Evolutionary conservation across 2,113 vertebrate species (phyloP), one percentile per base, ranked within the genome.

Genomic region (Vidua chalybeata): DNA sequence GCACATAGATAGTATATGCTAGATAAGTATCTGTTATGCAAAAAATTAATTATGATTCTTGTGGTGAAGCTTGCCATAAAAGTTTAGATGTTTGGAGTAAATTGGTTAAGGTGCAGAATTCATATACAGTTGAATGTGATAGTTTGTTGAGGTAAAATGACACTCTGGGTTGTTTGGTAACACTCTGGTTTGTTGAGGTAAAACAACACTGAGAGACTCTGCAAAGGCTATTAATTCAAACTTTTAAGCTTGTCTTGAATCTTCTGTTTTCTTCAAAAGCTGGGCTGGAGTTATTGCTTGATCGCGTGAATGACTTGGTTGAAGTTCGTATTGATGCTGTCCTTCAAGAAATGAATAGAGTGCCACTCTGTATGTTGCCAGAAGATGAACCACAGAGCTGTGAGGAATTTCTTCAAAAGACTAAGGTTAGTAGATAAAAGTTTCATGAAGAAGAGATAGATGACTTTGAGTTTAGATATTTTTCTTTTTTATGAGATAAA

Each of bases 291-390:
- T 95, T 99, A 87, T 63, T 99, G 73, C 94, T 99, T 74, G 98
- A 99, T 97, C 97, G 95, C 80, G 98, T 98, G 84, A 99, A 98
- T 15, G 98, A 99, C 84, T 88, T 99, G 96, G 95, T 99, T 81
- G 98, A 99, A 97, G 99, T 99, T 94, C 98, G 98, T 83, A 99
- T 99, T 31, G 98, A 98, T 17, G 98, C 98, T 12, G 93, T 99
- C 7, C 96, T 99, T 67, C 98, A 98, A 89, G 99, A 99, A 83
- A 99, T 99, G 98, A 98, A 97, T 51, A 48, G 41, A 7, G 95
- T 93, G 8, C 96, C 91, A 0, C 98, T 99, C 31, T 99, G 99
- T 93, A 88, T 96, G 15, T 96, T 99, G 28, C 99, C 99, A 59
- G 97, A 98, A 35, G 98, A 98, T 10, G 98, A 99, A n/a, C 98